Conservation (phyloP, 2,113 vertebrate species). For the Sylvia atricapilla region DNA sequence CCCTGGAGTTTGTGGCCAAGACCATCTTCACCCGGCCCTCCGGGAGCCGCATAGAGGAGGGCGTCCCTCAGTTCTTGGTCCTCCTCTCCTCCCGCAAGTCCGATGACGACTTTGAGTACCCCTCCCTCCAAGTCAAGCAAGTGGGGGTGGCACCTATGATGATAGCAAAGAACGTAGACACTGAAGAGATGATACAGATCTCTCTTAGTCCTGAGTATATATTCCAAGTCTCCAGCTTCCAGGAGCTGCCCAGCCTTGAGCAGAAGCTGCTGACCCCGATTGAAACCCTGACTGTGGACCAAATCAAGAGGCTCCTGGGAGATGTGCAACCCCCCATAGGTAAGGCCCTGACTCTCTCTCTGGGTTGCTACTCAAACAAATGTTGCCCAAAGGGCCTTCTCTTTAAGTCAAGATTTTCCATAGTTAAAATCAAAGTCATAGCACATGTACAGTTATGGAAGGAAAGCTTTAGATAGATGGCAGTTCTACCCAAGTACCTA, state of each 20-base stretch:
- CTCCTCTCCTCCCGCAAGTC: slow-evolving; percentile 85
- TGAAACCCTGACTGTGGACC: slow-evolving; percentile 73
- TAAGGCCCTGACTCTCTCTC: neutral
- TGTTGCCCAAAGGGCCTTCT: neutral
- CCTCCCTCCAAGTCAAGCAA: slow-evolving; percentile 81
- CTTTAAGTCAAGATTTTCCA: neutral
- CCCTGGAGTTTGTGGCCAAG: slow-evolving; percentile 85
- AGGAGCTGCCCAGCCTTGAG: slow-evolving; percentile 80
- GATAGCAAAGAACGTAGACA: slow-evolving; percentile 79
- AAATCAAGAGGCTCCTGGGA: slow-evolving; percentile 64
- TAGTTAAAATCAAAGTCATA: neutral
- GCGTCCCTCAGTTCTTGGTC: slow-evolving; percentile 91
- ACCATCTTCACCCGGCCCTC: slow-evolving; percentile 87
- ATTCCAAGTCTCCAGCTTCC: slow-evolving; percentile 81
- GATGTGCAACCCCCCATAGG: neutral
- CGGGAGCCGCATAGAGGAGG: slow-evolving; percentile 92
- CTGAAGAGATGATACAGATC: slow-evolving; percentile 81
- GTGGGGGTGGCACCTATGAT: slow-evolving; percentile 80
- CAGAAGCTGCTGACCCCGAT: slow-evolving; percentile 81
- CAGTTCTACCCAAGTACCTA: neutral
- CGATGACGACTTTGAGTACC: slow-evolving; percentile 78
- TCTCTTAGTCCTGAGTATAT: slow-evolving; percentile 82
- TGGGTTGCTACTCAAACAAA: neutral
- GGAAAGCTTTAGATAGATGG: neutral
- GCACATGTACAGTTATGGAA: neutral